These are phyloP conservation scores for Rhinella marina DNA, from an alignment of 2,797 vertebrate genomes.

Conservation along the genomic window DNA sequence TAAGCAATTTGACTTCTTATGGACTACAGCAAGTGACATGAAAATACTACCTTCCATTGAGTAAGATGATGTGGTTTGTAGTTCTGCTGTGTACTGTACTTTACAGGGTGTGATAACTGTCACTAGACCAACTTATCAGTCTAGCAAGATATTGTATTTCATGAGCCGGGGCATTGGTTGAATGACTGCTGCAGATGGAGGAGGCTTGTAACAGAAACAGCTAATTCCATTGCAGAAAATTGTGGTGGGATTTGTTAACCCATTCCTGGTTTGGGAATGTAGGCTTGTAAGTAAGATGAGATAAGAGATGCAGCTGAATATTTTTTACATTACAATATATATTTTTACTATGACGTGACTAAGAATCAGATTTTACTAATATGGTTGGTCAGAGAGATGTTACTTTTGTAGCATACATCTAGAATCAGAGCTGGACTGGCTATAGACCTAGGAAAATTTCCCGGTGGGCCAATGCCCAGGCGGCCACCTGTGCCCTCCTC, in stretches of 20 bases:
- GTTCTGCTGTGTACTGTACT: background rate
- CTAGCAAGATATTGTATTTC: slow-evolving; percentile 42
- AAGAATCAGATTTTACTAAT: background rate
- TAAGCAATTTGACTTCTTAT: background rate
- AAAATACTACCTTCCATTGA: slow-evolving; percentile 1
- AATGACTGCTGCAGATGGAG: slow-evolving; percentile 20
- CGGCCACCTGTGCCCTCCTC: too few species aligned
- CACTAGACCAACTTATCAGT: slow-evolving; percentile 30
- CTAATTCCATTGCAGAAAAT: slow-evolving; percentile 6
- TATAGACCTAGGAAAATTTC: too few species aligned
- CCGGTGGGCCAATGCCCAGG: too few species aligned
- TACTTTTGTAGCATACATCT: background rate
- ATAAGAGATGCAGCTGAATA: background rate
- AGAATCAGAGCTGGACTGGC: background rate
- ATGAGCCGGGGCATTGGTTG: slow-evolving; percentile 1
- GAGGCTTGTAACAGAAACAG: slow-evolving; percentile 16
- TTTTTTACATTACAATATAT: background rate
- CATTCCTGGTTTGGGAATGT: background rate
- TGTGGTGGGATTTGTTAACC: background rate
- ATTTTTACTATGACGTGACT: background rate
- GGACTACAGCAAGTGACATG: slow-evolving; percentile 4
- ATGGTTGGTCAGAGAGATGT: background rate
- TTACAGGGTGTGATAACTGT: slow-evolving; percentile 47
- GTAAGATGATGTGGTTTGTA: slow-evolving; percentile 11
- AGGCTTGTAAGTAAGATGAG: background rate